phyloP scores from a whole-genome alignment of 2,888 invertebrate species.

The Hanleya hanleyi region DNA sequence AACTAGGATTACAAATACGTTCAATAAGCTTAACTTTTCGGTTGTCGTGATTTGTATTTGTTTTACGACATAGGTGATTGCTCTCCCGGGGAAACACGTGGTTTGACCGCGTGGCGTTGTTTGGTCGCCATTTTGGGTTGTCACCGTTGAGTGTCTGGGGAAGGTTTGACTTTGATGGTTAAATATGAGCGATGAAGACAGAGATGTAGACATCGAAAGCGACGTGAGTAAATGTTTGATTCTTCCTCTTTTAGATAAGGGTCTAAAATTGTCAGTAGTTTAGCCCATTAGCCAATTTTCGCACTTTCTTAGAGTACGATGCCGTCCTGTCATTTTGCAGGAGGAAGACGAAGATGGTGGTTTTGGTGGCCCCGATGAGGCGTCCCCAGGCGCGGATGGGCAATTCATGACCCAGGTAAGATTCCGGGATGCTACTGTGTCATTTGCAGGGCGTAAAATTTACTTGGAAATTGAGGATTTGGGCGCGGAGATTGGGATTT shows the following conservation, averaged over 20 bases:
- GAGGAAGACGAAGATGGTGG: constrained; percentile 7
- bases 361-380: neutral
- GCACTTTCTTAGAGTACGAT: constrained; percentile 2
- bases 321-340: constrained; percentile 9
- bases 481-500: too few relatives aligned
- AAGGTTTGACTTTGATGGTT: constrained; percentile 7
- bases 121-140: constrained; percentile 56
- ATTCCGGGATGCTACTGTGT: too few relatives aligned
- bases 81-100: constrained; percentile 43
- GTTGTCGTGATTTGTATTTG: constrained; percentile 8
- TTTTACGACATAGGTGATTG: constrained; percentile 4
- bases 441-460: too few relatives aligned
- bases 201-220: constrained; percentile 95
- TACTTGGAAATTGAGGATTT: too few relatives aligned
- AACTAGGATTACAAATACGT: too few relatives aligned
- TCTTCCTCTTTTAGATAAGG: neutral
- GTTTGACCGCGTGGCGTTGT: constrained; percentile 69
- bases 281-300: neutral
- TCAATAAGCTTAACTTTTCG: too few relatives aligned
- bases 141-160: constrained; percentile 40
- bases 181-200: constrained; percentile 93
- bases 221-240: constrained; percentile 81
- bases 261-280: neutral
- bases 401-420: constrained; percentile 7
- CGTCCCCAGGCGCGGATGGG: constrained; percentile 7